Conservation (phyloP, 1,140 invertebrate genomes). For the Laodelphax striatellus region DNA sequence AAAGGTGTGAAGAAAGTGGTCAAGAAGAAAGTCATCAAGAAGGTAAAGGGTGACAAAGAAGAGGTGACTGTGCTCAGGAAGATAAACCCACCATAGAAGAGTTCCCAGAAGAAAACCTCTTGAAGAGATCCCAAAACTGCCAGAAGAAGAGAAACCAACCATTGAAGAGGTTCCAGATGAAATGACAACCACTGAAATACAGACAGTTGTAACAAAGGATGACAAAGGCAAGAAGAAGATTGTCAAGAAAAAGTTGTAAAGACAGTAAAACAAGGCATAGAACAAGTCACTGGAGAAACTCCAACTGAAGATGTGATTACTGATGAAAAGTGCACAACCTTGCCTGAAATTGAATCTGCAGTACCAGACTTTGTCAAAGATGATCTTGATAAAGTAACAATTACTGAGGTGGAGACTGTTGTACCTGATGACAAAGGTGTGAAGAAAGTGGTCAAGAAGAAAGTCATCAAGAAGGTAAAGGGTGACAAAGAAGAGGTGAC, state of each 20-base stretch:
- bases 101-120: conserved; percentile 5
- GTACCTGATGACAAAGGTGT: conserved; percentile 22
- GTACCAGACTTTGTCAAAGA: conserved; percentile 19
- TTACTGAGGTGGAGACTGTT: conserved; percentile 31
- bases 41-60: conserved; percentile 17
- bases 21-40: conserved; percentile 25
- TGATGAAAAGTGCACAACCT: conserved; percentile 10
- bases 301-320: conserved; percentile 9
- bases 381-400: conserved; percentile 26
- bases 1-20: conserved; percentile 20
- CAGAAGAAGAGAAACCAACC: conserved; percentile 14
- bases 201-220: conserved; percentile 6
- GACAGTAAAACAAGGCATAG: conserved; percentile 15
- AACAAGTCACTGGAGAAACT: conserved; percentile 24
- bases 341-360: conserved; percentile 15
- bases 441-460: conserved; percentile 8
- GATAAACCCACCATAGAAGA: conserved; percentile 11
- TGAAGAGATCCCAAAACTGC: conserved; percentile 13
- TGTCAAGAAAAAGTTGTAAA: conserved; percentile 25
- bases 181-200: conserved; percentile 28
- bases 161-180: conserved; percentile 20
- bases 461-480: conserved; percentile 14
- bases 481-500: conserved; percentile 17
- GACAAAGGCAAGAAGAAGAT: conserved; percentile 17
- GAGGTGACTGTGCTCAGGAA: conserved; percentile 23